Base-by-base conservation (phyloP, 2,888 invertebrate genomes). In the Melieria crassipennis region DNA sequence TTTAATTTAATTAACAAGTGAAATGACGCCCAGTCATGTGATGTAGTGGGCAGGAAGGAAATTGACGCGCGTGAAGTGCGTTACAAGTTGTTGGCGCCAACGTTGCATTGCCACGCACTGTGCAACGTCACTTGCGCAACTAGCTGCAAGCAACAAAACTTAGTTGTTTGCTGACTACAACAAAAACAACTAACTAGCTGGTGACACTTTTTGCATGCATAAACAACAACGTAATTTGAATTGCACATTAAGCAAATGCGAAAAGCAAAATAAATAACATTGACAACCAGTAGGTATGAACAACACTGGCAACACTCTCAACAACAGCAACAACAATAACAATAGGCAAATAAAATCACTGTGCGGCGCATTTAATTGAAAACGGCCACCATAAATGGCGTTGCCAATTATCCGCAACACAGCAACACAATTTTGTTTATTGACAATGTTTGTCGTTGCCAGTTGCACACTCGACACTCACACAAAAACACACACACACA, bases 321-420 rank as follows among this genome's bases (percentile, higher is more conserved):
- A 5, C 30, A 16, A 47, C 48, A 47, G 48, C 42, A 47, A 45
- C 30, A 60, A 50, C 50, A 30, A n/a, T 5, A 58, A 9, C 11
- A 58, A 16, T 46, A 61, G 60, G 42, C 16, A 50, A 57, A 56
- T 10, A 43, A 52, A 68, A 70, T 70, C 70, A 63, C 65, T 52
- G 69, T 62, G 60, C 61, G 42, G 55, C 30, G 30, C 55, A 58
- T 78, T 76, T 83, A 80, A 82, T 82, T 82, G 83, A 80, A 81
- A 83, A 72, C 74, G 64, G 73, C 69, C 43, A 64, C 75, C 74
- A 73, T 72, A 79, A 78, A 76, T 73, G 78, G 73, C 70, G 73
- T 72, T 73, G 74, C 75, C 75, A 75, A 77, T 76, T 76, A 77
- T 68, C 69, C 60, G 30, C 30, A 57, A 45, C 57, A 67, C 66